phyloP scores from a whole-genome alignment of 2,113 vertebrate genomes.

The Micronycteris hirsuta region DNA sequence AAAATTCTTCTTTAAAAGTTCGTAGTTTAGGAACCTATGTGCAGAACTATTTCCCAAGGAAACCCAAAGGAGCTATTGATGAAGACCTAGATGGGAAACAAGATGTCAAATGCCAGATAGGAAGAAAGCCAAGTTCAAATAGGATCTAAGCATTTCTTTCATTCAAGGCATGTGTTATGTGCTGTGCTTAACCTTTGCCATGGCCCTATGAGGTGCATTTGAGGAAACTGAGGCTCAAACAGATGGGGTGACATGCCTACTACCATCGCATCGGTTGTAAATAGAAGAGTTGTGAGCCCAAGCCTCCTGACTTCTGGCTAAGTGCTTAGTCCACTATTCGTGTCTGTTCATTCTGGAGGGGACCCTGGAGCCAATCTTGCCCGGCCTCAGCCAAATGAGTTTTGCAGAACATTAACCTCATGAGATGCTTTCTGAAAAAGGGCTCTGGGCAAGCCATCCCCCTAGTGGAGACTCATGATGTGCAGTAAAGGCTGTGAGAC shows the following conservation, averaged over 20 bases:
- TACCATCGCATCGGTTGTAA: not conserved
- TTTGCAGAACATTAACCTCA: not conserved
- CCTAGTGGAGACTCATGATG: not conserved
- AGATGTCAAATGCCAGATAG: not conserved
- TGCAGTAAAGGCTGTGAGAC: not conserved
- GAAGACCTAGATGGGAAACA: not conserved
- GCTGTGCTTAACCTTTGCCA: no score
- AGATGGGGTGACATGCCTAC: not conserved
- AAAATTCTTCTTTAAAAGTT: not conserved
- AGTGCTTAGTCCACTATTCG: not conserved
- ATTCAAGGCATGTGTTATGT: not conserved
- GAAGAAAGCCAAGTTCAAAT: not conserved
- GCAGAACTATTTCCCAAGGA: not conserved
- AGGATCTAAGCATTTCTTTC: not conserved
- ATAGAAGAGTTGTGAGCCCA: not conserved
- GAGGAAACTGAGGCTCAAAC: not conserved
- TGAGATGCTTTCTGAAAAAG: not conserved
- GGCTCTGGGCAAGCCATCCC: not conserved
- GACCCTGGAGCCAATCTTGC: not conserved
- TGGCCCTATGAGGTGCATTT: not conserved
- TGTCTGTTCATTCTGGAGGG: not conserved
- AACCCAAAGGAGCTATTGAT: not conserved
- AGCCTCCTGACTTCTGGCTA: not conserved
- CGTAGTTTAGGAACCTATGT: accelerated
- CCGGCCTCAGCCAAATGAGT: not conserved